Conservation (phyloP, 2,113 vertebrate genomes). For the Actenoides hombroni region DNA sequence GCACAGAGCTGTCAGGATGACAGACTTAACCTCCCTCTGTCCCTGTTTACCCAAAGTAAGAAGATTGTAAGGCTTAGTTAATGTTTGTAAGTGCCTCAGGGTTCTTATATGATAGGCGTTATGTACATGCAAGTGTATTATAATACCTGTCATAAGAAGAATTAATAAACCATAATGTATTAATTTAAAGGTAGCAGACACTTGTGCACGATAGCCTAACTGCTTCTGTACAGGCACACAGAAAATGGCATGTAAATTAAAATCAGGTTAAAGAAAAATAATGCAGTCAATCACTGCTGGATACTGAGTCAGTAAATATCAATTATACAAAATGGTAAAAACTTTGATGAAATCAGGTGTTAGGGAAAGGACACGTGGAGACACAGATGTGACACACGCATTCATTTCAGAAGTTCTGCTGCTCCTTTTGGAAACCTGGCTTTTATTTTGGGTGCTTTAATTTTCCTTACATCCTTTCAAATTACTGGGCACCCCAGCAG, state of each 20-base stretch:
- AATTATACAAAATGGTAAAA: background rate
- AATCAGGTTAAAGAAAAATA: constrained; percentile 24
- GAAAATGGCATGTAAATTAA: background rate
- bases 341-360: background rate
- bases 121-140: constrained; percentile 23
- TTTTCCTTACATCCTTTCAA: background rate
- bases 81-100: constrained; percentile 59
- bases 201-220: background rate
- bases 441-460: background rate
- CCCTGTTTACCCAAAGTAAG: constrained; percentile 67
- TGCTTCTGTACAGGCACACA: background rate
- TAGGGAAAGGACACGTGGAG: background rate
- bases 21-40: constrained; percentile 60
- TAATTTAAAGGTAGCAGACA: constrained; percentile 42
- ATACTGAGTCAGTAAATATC: background rate
- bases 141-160: constrained; percentile 32
- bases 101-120: background rate
- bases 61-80: constrained; percentile 62
- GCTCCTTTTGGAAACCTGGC: accelerated
- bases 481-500: background rate
- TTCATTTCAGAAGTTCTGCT: background rate
- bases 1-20: constrained; percentile 48
- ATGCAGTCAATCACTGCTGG: background rate
- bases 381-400: background rate
- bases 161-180: constrained; percentile 42